Base-by-base conservation (phyloP, 2,797 vertebrate species). In the Peromyscus nudipes region DNA sequence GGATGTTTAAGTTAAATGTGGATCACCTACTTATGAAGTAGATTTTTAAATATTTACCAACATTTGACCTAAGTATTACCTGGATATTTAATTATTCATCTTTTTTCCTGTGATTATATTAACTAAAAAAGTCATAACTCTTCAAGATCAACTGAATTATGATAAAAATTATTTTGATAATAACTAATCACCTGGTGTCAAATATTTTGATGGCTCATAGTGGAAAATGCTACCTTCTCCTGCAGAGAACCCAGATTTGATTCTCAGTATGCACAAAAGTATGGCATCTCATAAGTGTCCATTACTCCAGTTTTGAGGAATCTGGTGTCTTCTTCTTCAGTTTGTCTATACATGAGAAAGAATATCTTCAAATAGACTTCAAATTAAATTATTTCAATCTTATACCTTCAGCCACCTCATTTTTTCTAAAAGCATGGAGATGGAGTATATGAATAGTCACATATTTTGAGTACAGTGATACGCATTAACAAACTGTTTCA, bases 41-140 rank as follows among this genome's bases (percentile, higher is more conserved):
- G n/a, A 8, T 76, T 91, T 92, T 85, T 55, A n/a, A 27, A 5
- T 12, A 55, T 79, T 93, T 40, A 64, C 3, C 27, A 34, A 23
- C 55, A 86, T 90, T 93, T 93, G 57, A 71, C 34, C 23, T 69
- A 89, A 73, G 43, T 79, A 57, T 94, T 73, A 77, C 75, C 31
- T 77, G 60, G 7, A 17, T 55, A 84, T 19, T 23, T 92, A 93
- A 25, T 34, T 86, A 65, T 57, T 21, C 67, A 29, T 34, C 11
- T 85, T 0, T 29, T n/a, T 82, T 67, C 52, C 40, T 79, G 43
- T 17, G 37, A 14, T 83, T 43, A 67, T 57, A 86, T 77, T 2
- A 43, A 91, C 14, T 71, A n/a, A 94, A 79, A 49, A 77, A 52
- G 1, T 77, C 16, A 77, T 2, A 79, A 37, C 73, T 91, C 90